Evolutionary conservation across 2,113 vertebrate genomes (phyloP), one percentile per base, ranked within the genome.

Genomic region (Camarhynchus parvulus): DNA sequence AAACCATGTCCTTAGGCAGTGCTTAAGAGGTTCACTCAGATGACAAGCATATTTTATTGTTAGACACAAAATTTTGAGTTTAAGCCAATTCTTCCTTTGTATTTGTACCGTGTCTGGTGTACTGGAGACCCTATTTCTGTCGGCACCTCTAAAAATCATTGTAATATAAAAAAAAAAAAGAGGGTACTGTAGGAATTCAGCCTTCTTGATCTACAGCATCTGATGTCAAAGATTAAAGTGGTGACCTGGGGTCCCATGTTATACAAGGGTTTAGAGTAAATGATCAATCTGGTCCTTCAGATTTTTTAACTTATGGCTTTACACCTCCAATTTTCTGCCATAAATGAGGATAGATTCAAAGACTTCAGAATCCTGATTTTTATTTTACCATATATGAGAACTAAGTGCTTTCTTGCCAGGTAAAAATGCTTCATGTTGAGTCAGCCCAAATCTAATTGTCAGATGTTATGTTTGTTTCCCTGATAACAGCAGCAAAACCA

Each of bases 371-470:
- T 76, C 80, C 16, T 61, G 14, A 41, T 59, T 75, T 69, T 41
- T 86, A 2, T 37, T 67, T 90, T 52, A 80, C 11, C 25, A 2
- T 18, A 7, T 22, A 19, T 13, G 28, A 88, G 33, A 92, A 92
- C 11, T 1, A 11, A 92, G 24, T 39, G 14, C 31, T 80, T 73
- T 89, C 41, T 55, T 76, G 24, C 2, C 0, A 0, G 3, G 5
- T 55, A 44, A n/a, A 75, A 83, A 55, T 0, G 1, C 13, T 74
- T 49, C 15, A 12, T 30, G 20, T 30, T 62, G 27, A 35, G 16
- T 52, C 41, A 83, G 37, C 41, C 27, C 27, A 62, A 83, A 67
- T n/a, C 2, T 49, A 21, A 50, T n/a, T 68, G 56, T 50, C 41
- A 72, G 27, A 58, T 46, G 3, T 10, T 52, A 6, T 28, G 5